These are phyloP conservation scores for Porites lobata DNA, from an alignment of 92 coral and sea anemone species.

Conservation along the genomic window DNA sequence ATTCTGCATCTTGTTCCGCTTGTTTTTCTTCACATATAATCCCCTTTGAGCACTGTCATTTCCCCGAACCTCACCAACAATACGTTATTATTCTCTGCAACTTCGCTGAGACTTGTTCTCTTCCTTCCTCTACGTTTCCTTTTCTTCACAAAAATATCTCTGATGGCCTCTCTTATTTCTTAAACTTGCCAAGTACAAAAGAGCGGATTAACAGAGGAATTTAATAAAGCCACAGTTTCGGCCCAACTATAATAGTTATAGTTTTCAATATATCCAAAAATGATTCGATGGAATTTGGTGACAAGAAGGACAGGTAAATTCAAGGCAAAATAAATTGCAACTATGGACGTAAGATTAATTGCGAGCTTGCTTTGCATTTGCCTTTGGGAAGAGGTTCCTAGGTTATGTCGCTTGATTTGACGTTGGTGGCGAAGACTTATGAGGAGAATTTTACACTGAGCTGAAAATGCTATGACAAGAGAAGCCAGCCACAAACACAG, in stretches of 20 bases:
- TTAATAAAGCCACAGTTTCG: slow-evolving; percentile 73
- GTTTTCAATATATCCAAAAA: slow-evolving; percentile 7
- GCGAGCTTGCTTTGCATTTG: slow-evolving; percentile 71
- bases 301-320: slow-evolving; percentile 78
- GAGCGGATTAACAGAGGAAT: slow-evolving; percentile 80
- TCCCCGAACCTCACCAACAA: slow-evolving; percentile 17
- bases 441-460: slow-evolving; percentile 55
- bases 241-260: slow-evolving; percentile 80
- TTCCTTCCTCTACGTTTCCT: background rate
- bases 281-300: slow-evolving; percentile 53
- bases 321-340: slow-evolving; percentile 61
- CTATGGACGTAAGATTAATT: slow-evolving; percentile 70
- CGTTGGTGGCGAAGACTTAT: slow-evolving; percentile 65
- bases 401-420: background rate
- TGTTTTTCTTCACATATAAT: too few species aligned
- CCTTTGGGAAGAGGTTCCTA: background rate
- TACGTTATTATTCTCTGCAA: background rate
- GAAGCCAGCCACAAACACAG: slow-evolving; percentile 66
- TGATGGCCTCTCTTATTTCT: slow-evolving; percentile 18
- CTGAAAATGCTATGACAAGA: slow-evolving; percentile 48
- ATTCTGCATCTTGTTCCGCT: too few species aligned
- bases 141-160: background rate
- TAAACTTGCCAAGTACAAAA: slow-evolving; percentile 74
- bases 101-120: background rate
- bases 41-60: background rate